Base-by-base conservation (phyloP, 2,113 vertebrate genomes). In the Paedocypris sp. region DNA sequence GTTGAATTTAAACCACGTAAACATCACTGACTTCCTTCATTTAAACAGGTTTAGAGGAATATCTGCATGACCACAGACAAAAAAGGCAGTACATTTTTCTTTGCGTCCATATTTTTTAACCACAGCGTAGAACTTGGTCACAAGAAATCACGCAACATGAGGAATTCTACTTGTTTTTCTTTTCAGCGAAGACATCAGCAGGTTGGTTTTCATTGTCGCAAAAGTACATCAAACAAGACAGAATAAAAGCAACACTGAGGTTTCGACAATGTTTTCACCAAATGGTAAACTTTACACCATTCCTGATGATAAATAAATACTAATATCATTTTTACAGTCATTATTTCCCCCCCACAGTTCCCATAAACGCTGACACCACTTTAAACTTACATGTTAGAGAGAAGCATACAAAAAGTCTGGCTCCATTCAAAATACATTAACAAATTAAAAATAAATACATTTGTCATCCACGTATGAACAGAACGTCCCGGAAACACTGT, bases 111-210 rank as follows among this genome's bases (percentile, higher is more conserved):
- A 79, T 49, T 71, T 61, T 82, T 67, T 60, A 77, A 78, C 68
- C 77, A 83, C 77, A 75, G 77, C 80, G 80, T 79, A 83, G 74
- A 86, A 84, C 87, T 85, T 70, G 33, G 85, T 89, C 86, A 93
- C 87, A 88, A 86, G 82, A 76, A 83, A 86, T 82, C 83, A 85
- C 87, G 90, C 85, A 86, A 88, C 83, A 90, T 77, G 83, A 80
- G 82, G 79, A 82, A 75, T 47, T 68, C 50, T 47, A 77, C 73
- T 73, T 60, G n/a, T n/a, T n/a, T 78, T 73, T 77, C 68, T 81
- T 73, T 74, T 70, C 76, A 68, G 57, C 79, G 70, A 74, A 78
- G 78, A 79, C 83, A 87, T 81, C 86, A 73, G 75, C 77, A 80
- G 72, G 59, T 60, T 71, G 32, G 29, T 62, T 72, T 68, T 64